These are phyloP conservation scores for Mormyrus lacerda DNA, from an alignment of 2,113 vertebrate species.

Conservation along the genomic window DNA sequence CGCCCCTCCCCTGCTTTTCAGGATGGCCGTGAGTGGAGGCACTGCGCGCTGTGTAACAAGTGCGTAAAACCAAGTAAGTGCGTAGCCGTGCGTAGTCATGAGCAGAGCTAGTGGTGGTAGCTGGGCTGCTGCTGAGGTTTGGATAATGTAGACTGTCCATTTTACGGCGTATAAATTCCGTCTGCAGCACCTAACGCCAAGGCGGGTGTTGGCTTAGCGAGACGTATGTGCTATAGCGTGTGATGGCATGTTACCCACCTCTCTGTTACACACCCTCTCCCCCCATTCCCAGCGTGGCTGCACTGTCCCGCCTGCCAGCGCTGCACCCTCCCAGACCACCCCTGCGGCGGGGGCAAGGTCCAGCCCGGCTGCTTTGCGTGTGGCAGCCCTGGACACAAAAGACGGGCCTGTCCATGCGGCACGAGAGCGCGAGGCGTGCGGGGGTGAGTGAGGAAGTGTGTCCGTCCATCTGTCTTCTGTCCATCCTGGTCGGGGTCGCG, in stretches of 20 bases:
- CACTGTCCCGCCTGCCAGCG: constrained; percentile 72
- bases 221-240: constrained; percentile 3
- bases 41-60: constrained; percentile 75
- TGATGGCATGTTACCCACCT: background rate
- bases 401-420: constrained; percentile 59
- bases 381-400: constrained; percentile 73
- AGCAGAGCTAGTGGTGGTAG: background rate
- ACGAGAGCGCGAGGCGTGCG: background rate
- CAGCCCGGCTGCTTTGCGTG: constrained; percentile 75
- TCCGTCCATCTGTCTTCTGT: background rate
- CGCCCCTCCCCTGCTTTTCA: constrained; percentile 44
- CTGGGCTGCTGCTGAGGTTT: background rate
- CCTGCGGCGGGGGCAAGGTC: constrained; percentile 46
- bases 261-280: background rate
- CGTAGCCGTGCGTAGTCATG: background rate
- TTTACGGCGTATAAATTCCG: background rate
- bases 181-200: background rate
- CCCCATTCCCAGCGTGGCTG: constrained; percentile 69
- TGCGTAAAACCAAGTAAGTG: constrained; percentile 91
- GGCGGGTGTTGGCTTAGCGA: background rate
- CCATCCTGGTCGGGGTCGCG: background rate
- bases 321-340: constrained; percentile 71
- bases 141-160: background rate
- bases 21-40: constrained; percentile 87
- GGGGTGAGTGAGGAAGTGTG: constrained; percentile 48